These are phyloP conservation scores for Labeo catla DNA, from an alignment of 2,113 vertebrate genomes.

Conservation along the genomic window DNA sequence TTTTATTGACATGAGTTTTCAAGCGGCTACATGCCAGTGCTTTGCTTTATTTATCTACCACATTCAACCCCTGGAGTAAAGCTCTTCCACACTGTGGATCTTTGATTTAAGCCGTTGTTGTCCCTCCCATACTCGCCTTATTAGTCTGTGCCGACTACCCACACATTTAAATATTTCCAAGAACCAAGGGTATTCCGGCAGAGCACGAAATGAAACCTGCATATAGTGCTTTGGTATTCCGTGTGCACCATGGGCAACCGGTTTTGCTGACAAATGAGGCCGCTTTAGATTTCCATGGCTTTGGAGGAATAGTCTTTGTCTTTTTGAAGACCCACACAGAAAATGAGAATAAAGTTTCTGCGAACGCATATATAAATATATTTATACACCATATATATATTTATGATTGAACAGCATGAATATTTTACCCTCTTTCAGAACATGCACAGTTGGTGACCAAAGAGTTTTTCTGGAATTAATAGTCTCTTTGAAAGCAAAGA, in stretches of 20 bases:
- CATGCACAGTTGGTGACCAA: constrained; percentile 42
- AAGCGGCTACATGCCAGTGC: background rate
- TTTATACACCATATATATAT: constrained; percentile 30
- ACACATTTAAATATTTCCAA: constrained; percentile 22
- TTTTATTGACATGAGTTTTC: constrained; percentile 22
- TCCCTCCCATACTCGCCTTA: constrained; percentile 19
- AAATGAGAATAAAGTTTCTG: constrained; percentile 50
- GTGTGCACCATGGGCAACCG: constrained; percentile 24
- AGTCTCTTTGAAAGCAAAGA: constrained; percentile 42
- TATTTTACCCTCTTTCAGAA: constrained; percentile 61
- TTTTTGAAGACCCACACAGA: constrained; percentile 47
- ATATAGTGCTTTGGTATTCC: constrained; percentile 28
- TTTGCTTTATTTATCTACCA: constrained; percentile 65
- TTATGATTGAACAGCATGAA: constrained; percentile 56
- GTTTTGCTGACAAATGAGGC: constrained; percentile 49
- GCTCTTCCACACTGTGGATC: constrained; percentile 8
- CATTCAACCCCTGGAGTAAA: constrained; percentile 35
- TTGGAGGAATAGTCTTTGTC: constrained; percentile 34
- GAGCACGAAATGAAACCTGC: constrained; percentile 25
- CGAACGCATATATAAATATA: constrained; percentile 44
- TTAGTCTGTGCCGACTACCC: constrained; percentile 34
- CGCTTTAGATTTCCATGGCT: constrained; percentile 40
- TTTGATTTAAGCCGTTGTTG: constrained; percentile 33
- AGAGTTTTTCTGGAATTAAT: background rate
- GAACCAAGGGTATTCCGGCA: constrained; percentile 1